phyloP scores from a whole-genome alignment of 2,888 invertebrate species.

The Timema podura region DNA sequence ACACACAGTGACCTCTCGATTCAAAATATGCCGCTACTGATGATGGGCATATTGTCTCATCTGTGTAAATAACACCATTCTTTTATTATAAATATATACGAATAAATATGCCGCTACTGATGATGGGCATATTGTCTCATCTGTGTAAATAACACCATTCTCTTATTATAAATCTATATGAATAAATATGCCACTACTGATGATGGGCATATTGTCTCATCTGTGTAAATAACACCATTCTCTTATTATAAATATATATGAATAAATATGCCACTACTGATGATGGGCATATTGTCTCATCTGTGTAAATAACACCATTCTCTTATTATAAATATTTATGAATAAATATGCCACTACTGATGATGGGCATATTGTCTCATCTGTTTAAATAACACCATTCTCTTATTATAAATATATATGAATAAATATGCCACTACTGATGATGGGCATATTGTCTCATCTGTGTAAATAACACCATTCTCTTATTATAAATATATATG shows the following conservation, averaged over 20 bases:
- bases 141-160: conserved; percentile 34
- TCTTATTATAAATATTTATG: neutral
- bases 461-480: neutral
- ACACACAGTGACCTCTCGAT: conserved; percentile 46
- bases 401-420: neutral
- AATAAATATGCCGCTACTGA: conserved; percentile 57
- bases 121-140: conserved; percentile 52
- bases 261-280: conserved; percentile 57
- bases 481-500: neutral
- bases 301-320: conserved; percentile 34
- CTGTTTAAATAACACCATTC: neutral
- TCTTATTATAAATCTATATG: neutral
- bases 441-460: neutral
- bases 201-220: conserved; percentile 52
- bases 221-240: conserved; percentile 34
- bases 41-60: conserved; percentile 52
- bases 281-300: conserved; percentile 52
- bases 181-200: conserved; percentile 57
- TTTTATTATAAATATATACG: neutral
- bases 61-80: conserved; percentile 34
- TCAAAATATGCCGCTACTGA: conserved; percentile 56
- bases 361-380: neutral
- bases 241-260: neutral
- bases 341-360: neutral
- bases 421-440: neutral